A percentile compares a stretch with the other conserved stretches of the same genome.
Evolutionary conservation across 2,888 invertebrate genomes (phyloP).

Genomic region (Andrena fulva): DNA sequence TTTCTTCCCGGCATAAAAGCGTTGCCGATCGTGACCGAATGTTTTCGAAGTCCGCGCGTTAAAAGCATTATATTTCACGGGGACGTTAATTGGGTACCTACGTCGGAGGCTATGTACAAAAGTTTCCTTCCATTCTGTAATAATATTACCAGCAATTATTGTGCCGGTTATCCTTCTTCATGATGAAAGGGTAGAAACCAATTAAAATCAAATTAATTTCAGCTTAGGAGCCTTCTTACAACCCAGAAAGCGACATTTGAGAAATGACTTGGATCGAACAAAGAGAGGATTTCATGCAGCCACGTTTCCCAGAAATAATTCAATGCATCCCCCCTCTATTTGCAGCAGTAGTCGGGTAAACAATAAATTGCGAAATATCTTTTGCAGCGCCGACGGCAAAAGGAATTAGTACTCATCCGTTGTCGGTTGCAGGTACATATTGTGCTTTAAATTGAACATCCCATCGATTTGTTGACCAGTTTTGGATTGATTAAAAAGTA

Average conservation of each 20-base stretch:
- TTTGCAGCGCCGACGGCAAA: not conserved
- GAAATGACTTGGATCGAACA: not conserved
- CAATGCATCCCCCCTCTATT: not conserved
- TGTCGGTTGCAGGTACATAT: slow-evolving; percentile 6
- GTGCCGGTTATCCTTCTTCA: not conserved
- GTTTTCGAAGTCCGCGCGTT: not conserved
- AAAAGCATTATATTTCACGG: not conserved
- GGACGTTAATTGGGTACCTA: too few relatives aligned
- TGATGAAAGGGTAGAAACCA: not conserved
- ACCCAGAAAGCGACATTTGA: not conserved
- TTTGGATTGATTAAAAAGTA: slow-evolving; percentile 17
- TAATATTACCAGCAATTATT: not conserved
- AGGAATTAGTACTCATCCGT: slow-evolving; percentile 24
- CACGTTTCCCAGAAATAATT: not conserved
- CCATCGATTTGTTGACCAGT: slow-evolving; percentile 1
- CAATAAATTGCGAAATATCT: slow-evolving; percentile 8
- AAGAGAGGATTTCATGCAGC: not conserved
- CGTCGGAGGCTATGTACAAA: not conserved
- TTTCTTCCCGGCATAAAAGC: not conserved
- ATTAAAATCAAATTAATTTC: not conserved
- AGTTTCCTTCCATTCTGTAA: not conserved
- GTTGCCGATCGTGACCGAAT: not conserved
- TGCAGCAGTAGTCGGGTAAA: not conserved
- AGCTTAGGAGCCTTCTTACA: not conserved
- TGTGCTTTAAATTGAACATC: slow-evolving; percentile 17